Evolutionary conservation across 2,797 vertebrate species (phyloP).

Genomic region (Lateolabrax maculatus): DNA sequence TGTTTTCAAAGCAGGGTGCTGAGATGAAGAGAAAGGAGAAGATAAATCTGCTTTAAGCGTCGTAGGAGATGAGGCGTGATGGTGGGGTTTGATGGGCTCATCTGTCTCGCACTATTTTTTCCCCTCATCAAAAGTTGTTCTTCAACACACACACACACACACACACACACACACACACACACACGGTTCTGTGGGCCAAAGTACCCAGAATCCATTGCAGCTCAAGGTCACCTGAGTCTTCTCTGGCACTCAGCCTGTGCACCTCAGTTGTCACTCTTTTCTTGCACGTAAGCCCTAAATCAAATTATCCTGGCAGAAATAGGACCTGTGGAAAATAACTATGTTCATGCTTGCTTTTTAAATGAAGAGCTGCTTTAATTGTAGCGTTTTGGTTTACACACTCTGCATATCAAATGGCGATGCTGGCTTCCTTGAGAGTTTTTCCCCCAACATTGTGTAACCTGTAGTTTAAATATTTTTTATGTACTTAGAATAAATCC

Average conservation of each 20-base stretch:
- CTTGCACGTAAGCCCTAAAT: constrained; percentile 24
- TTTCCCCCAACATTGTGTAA: constrained; percentile 43
- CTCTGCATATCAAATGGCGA: constrained; percentile 11
- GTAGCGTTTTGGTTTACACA: constrained; percentile 8
- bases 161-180: neutral
- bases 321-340: neutral
- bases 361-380: neutral
- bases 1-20: neutral
- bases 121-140: constrained; percentile 47
- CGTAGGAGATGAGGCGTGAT: constrained; percentile 47
- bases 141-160: constrained; percentile 15
- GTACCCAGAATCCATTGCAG: constrained; percentile 75
- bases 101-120: constrained; percentile 35
- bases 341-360: neutral
- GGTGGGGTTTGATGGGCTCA: constrained; percentile 48
- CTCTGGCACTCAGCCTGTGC: constrained; percentile 47
- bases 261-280: constrained; percentile 30
- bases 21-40: constrained; percentile 23
- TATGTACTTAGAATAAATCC: constrained; percentile 79
- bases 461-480: constrained; percentile 69
- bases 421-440: constrained; percentile 15
- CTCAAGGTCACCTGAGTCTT: constrained; percentile 79
- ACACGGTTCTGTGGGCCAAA: constrained; percentile 47
- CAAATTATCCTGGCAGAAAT: neutral
- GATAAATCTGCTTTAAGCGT: constrained; percentile 30